phyloP scores from a whole-genome alignment of 2,113 vertebrate species.

The Pelvicachromis taeniatus region DNA sequence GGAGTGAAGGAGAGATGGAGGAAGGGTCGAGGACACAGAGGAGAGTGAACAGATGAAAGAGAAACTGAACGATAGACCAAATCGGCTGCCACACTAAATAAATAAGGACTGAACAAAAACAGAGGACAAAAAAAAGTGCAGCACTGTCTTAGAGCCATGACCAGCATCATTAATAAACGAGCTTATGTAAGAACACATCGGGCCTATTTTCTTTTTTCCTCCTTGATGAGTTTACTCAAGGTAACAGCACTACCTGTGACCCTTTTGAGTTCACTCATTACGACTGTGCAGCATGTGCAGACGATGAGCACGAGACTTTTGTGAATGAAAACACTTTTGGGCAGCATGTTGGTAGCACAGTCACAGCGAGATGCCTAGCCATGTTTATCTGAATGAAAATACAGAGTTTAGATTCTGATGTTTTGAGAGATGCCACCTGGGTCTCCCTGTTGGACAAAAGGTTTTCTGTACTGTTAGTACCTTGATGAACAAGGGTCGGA shows the following conservation, averaged over 20 bases:
- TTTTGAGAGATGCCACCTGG: neutral
- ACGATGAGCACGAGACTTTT: neutral
- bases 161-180: neutral
- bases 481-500: neutral
- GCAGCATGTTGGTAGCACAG: neutral
- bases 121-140: neutral
- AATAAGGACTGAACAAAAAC: neutral
- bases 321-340: neutral
- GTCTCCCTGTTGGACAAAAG: neutral
- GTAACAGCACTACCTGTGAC: neutral
- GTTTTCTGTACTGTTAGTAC: neutral
- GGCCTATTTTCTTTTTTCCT: neutral
- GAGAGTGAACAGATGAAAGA: neutral
- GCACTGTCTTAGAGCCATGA: neutral
- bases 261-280: neutral
- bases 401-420: neutral
- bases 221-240: neutral
- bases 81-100: neutral
- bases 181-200: neutral
- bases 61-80: neutral
- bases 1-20: slow-evolving; percentile 2
- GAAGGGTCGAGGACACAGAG: neutral
- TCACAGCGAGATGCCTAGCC: neutral
- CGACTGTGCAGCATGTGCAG: neutral
- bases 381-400: neutral